phyloP scores from a whole-genome alignment of 2,888 invertebrate species.

The Leptinotarsa tumamoca region DNA sequence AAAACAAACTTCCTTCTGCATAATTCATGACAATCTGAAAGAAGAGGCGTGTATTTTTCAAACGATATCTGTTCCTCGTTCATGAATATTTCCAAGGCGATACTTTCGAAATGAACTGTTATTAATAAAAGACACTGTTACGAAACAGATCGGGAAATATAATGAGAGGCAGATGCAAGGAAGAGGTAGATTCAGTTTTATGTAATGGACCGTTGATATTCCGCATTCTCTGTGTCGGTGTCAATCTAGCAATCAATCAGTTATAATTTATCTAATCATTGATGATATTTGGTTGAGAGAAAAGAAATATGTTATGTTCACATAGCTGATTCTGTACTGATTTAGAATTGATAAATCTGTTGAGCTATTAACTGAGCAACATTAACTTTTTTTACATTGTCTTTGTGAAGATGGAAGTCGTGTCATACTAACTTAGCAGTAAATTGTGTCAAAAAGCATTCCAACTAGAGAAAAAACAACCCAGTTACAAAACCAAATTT shows the following conservation, averaged over 20 bases:
- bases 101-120: background rate
- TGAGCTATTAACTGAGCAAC: too few relatives aligned
- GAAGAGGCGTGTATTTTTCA: background rate
- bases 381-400: too few relatives aligned
- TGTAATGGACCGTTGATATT: background rate
- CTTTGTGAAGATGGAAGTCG: too few relatives aligned
- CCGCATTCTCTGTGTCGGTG: background rate
- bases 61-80: background rate
- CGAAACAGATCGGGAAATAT: background rate
- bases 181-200: background rate
- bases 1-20: background rate
- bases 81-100: slow-evolving; percentile 7
- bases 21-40: background rate
- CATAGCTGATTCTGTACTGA: too few relatives aligned
- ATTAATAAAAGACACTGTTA: background rate
- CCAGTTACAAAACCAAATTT: too few relatives aligned
- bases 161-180: background rate
- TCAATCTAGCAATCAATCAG: background rate
- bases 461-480: too few relatives aligned
- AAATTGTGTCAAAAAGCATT: too few relatives aligned
- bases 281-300: too few relatives aligned
- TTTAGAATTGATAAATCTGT: too few relatives aligned
- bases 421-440: too few relatives aligned
- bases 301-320: too few relatives aligned
- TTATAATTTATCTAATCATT: background rate